Conservation (phyloP, 2,113 vertebrate species). For the Triplophysa rosa region DNA sequence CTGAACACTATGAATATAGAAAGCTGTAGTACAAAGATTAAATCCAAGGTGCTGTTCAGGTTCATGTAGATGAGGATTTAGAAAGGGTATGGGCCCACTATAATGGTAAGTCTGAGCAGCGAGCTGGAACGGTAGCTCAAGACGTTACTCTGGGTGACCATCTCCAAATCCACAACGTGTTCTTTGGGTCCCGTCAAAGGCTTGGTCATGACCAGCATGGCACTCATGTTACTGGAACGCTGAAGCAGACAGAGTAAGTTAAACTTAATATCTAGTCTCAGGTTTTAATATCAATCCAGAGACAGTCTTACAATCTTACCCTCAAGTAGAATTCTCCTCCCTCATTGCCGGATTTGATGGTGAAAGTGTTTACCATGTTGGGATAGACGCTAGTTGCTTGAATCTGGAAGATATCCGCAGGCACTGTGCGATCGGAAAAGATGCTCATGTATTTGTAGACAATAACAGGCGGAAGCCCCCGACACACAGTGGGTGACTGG, state of each 20-base stretch:
- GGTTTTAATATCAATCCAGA: not conserved
- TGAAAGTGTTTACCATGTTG: conserved; percentile 95
- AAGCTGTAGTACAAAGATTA: conserved; percentile 22
- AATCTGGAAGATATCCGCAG: conserved; percentile 98
- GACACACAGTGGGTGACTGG: conserved; percentile 80
- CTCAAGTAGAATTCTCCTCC: conserved; percentile 92
- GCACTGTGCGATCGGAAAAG: conserved; percentile 86
- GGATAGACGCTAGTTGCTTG: conserved; percentile 93
- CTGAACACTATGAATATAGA: conserved; percentile 19
- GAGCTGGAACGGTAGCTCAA: conserved; percentile 93
- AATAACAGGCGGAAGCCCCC: conserved; percentile 85
- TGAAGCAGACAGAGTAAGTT: conserved; percentile 52
- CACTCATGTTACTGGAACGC: conserved; percentile 90
- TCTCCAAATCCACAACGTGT: conserved; percentile 93
- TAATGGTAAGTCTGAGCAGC: conserved; percentile 90
- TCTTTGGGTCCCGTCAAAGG: conserved; percentile 87
- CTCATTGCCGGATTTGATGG: conserved; percentile 95
- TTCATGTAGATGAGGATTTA: conserved; percentile 40
- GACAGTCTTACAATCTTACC: conserved; percentile 74
- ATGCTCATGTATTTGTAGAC: conserved; percentile 99
- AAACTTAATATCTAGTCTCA: not conserved
- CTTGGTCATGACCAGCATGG: conserved; percentile 96
- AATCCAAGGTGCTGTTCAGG: conserved; percentile 15
- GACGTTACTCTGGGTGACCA: conserved; percentile 89
- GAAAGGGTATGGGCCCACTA: conserved; percentile 92